These are phyloP conservation scores for Coracias cyanogaster DNA, from an alignment of 2,797 vertebrate genomes.

Conservation along the genomic window DNA sequence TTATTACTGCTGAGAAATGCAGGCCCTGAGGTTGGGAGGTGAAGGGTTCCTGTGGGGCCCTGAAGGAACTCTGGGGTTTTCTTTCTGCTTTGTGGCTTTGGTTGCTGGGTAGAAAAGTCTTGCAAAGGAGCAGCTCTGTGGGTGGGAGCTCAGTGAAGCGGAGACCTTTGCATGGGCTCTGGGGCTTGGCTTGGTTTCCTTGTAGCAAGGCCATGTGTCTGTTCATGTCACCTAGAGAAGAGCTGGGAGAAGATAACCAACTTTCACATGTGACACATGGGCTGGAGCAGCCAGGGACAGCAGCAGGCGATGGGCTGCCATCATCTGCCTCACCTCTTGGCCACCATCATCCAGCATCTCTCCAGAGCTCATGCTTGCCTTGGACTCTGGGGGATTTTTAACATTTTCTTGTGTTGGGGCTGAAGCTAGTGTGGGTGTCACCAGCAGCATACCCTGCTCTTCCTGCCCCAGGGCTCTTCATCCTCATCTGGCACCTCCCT, in stretches of 20 bases:
- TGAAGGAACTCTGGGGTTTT: constrained; percentile 16
- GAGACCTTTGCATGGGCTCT: neutral
- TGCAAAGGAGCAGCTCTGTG: neutral
- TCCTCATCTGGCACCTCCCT: neutral
- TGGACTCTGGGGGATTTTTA: neutral
- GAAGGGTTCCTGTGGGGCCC: neutral
- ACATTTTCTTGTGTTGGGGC: neutral
- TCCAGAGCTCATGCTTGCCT: neutral
- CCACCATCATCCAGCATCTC: neutral
- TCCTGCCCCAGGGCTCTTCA: neutral
- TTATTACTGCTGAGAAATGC: neutral
- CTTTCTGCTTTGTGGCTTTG: neutral
- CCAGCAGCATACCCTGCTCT: neutral
- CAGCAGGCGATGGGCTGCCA: neutral
- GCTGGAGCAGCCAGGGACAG: neutral
- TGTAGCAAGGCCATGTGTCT: fast-evolving
- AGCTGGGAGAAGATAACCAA: neutral
- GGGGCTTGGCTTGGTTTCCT: neutral
- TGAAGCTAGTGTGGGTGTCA: neutral
- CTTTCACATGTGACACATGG: fast-evolving
- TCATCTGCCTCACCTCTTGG: neutral
- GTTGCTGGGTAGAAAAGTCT: neutral
- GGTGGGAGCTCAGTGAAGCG: neutral
- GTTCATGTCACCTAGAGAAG: neutral
- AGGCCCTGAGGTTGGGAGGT: neutral